A percentile compares a stretch with the other conserved stretches of the same genome.
Conservation (phyloP, 2,113 vertebrate genomes). For the Mesoclemmys tuberculata region DNA sequence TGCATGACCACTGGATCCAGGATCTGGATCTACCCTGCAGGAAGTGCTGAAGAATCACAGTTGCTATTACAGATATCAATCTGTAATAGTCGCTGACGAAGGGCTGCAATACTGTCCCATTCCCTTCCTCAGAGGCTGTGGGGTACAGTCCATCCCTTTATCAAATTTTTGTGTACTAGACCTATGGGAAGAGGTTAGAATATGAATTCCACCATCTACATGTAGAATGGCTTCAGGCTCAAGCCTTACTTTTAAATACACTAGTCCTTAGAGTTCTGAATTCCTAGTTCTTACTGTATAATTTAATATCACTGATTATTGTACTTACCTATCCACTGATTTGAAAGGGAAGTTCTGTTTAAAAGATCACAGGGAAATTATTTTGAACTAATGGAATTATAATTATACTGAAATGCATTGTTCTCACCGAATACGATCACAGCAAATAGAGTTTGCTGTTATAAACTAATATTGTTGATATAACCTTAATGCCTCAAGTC, state of each 20-base stretch:
- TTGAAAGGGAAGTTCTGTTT: not conserved
- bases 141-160: not conserved
- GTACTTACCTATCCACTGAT: not conserved
- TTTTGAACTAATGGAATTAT: not conserved
- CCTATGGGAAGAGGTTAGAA: no score
- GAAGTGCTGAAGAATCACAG: not conserved
- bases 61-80: not conserved
- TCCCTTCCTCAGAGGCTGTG: not conserved
- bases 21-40: not conserved
- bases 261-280: not conserved
- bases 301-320: not conserved
- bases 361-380: not conserved
- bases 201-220: no score
- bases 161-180: not conserved
- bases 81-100: not conserved
- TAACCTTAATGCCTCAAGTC: not conserved
- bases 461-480: not conserved
- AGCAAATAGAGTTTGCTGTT: not conserved
- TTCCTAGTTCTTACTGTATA: not conserved
- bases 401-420: not conserved
- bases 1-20: not conserved
- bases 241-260: not conserved
- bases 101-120: not conserved
- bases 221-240: not conserved
- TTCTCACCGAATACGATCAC: not conserved